Base-by-base conservation (phyloP, 1,140 invertebrate species). In the Homalodisca vitripennis region DNA sequence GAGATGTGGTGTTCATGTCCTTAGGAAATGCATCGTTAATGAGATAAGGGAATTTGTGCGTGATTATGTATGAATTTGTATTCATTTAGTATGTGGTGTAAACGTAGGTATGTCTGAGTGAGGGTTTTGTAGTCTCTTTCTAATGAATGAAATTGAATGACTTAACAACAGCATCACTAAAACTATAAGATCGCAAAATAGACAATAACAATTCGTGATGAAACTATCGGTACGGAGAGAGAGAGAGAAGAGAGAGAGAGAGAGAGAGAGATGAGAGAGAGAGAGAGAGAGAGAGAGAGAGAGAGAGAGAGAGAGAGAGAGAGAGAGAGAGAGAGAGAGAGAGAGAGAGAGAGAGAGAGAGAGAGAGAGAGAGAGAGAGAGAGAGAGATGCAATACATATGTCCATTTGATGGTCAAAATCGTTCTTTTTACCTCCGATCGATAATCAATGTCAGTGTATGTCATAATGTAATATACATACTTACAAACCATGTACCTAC, bases 161-260 rank as follows among this genome's bases (percentile, higher is more conserved):
- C 10, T 12, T 10, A 46, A n/a, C 10, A n/a, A 46, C 10, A 46
- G 41, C 10, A n/a, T 12, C 10, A 46, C n/a, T n/a, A n/a, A n/a
- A n/a, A n/a, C n/a, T n/a, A n/a, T n/a, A n/a, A n/a, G n/a, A n/a
- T n/a, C n/a, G n/a, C n/a, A n/a, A n/a, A n/a, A n/a, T n/a, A n/a
- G n/a, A n/a, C n/a, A n/a, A n/a, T n/a, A n/a, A n/a, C 10, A 46
- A n/a, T 12, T 10, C 10, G 41, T 12, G 41, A 46, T 10, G n/a
- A n/a, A 46, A n/a, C 10, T 10, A 46, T 10, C 10, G 41, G n/a
- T 10, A 46, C 10, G n/a, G 41, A 46, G 41, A 46, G 41, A 46
- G 41, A 46, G 41, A 46, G 41, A 46, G 41, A 46, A 46, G 41
- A 46, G 41, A 46, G 41, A 46, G 41, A 46, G 41, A 46, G 41